phyloP scores from a whole-genome alignment of 2,888 invertebrate species.

The Junonia oenone region DNA sequence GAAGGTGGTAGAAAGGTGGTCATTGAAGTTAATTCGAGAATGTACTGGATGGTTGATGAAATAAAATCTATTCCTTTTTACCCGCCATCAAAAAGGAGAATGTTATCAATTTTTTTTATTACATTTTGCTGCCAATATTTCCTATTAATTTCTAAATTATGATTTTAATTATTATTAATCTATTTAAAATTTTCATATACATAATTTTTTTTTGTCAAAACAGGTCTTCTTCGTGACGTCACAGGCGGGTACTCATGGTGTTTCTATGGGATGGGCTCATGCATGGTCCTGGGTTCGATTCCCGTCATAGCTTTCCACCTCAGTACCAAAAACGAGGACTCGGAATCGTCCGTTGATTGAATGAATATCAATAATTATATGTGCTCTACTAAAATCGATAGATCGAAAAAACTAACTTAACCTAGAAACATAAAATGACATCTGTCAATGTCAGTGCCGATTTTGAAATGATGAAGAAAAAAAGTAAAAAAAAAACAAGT shows the following conservation, averaged over 20 bases:
- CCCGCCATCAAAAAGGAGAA: too few relatives aligned
- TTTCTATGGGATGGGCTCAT: conserved; percentile 88
- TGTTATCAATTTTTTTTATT: too few relatives aligned
- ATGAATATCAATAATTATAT: background rate
- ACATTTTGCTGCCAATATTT: too few relatives aligned
- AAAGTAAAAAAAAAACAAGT: background rate
- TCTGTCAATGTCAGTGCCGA: background rate
- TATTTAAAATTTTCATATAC: too few relatives aligned
- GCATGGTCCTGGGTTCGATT: conserved; percentile 85
- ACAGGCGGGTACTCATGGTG: conserved; percentile 86
- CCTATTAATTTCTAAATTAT: too few relatives aligned
- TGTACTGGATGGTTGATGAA: too few relatives aligned
- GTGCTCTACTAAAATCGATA: background rate
- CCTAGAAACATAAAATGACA: background rate
- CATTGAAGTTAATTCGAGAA: too few relatives aligned
- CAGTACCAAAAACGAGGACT: conserved; percentile 60
- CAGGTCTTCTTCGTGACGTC: conserved; percentile 77
- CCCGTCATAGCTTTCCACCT: conserved; percentile 79
- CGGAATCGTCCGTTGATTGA: conserved; percentile 62
- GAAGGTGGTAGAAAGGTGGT: too few relatives aligned
- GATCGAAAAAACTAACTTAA: background rate
- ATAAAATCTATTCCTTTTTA: too few relatives aligned
- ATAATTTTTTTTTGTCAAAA: background rate
- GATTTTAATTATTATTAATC: too few relatives aligned
- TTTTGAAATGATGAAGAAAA: background rate